phyloP scores from a whole-genome alignment of 2,888 invertebrate species.

The Hyposoter dolosus region DNA sequence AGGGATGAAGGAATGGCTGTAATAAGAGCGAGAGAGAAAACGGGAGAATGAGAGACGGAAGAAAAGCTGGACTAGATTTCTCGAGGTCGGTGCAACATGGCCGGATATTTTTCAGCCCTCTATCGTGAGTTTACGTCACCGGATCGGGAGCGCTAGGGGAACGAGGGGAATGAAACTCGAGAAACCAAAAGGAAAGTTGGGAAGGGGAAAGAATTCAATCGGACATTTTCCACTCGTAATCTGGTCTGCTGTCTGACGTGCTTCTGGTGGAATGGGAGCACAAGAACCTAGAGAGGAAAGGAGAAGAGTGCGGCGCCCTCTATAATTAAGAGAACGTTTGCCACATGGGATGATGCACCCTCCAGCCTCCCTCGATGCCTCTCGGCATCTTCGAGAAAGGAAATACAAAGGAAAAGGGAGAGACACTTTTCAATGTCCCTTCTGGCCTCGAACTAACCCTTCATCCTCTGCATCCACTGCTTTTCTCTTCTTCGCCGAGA shows the following conservation, averaged over 20 bases:
- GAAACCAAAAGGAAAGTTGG: background rate
- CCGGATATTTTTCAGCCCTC: constrained; percentile 49
- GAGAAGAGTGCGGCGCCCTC: constrained; percentile 18
- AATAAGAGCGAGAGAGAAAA: background rate
- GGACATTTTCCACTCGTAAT: constrained; percentile 59
- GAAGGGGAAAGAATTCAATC: constrained; percentile 48
- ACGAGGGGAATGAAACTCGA: background rate
- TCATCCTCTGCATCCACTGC: background rate
- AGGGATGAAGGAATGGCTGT: background rate
- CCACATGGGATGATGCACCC: constrained; percentile 20
- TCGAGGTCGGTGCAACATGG: constrained; percentile 8
- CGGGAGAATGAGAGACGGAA: background rate
- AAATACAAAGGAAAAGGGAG: constrained; percentile 20
- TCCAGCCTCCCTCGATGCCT: constrained; percentile 5
- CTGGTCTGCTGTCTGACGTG: constrained; percentile 56
- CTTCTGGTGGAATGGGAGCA: constrained; percentile 6
- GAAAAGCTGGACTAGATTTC: constrained; percentile 26
- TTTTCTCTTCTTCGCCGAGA: background rate
- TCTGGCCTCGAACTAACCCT: background rate
- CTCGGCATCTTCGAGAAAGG: constrained; percentile 11
- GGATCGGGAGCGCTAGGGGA: background rate
- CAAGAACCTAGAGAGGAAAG: background rate
- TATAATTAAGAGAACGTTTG: constrained; percentile 57
- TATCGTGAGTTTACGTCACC: constrained; percentile 50
- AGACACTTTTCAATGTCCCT: constrained; percentile 13